Base-by-base conservation (phyloP, 2,888 invertebrate genomes). In the Ormyrus rosae region DNA sequence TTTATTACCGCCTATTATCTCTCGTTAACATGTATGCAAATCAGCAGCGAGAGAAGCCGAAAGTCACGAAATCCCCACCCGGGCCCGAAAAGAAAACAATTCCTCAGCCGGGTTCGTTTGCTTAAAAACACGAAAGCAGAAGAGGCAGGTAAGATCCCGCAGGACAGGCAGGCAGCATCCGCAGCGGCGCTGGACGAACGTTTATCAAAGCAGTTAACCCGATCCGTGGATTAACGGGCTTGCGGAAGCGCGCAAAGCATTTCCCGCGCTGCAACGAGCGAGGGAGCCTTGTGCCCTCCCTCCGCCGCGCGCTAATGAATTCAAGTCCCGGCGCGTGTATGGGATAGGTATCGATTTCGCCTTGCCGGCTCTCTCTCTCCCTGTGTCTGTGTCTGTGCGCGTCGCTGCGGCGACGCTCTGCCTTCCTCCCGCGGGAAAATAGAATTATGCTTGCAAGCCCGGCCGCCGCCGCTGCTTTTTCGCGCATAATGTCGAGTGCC, bases 141-240 rank as follows among this genome's bases (percentile, higher is more conserved):
- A 34, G 53, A 34, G 53, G 34, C 5, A 2, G 10, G 34, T 19
- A 55, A 9, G 55, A 19, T 19, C 19, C 11, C 55, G 8, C 51
- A 56, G 61, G 51, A 11, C 34, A 8, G 51, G 34, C 34, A 8
- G 7, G 2, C 53, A 7, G 7, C 34, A 61, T 71, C 72, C 10
- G 11, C 63, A 11, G 8, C 53, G 11, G 46, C 48, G 60, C 9
- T 11, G 50, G 63, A 9, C 10, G 46, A 34, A n/a, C 71, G 67
- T 73, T 81, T 78, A 72, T 79, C 75, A 81, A 72, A 72, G 58
- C 72, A 64, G 78, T 76, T 78, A 81, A 81, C 68, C 64, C 72
- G 72, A 81, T 81, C 68, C 68, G 19, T 48, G 64, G 64, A 79
- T 81, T 76, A 81, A 79, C 60, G 64, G 63, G 74, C 55, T 70